Conservation (phyloP, 2,797 vertebrate species). For the Nothura maculosa region DNA sequence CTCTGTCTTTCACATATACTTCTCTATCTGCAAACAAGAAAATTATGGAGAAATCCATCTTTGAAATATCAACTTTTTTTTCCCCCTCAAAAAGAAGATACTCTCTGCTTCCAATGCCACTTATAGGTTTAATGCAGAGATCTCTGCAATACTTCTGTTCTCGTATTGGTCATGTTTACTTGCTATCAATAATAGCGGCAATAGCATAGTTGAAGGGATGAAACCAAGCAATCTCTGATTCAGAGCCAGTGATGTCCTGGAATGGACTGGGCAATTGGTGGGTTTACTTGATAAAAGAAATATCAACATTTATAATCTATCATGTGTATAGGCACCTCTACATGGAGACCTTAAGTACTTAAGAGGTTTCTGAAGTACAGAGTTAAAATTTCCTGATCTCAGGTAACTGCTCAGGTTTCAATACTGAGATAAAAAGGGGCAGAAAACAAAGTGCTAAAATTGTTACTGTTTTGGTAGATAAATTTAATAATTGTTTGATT, state of each 20-base stretch:
- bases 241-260: background rate
- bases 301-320: background rate
- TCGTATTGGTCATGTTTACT: background rate
- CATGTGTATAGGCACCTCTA: background rate
- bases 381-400: background rate
- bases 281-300: background rate
- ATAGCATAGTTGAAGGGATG: background rate
- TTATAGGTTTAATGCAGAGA: background rate
- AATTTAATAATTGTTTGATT: background rate
- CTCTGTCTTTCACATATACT: fast-evolving
- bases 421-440: background rate
- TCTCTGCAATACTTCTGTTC: background rate
- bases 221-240: background rate
- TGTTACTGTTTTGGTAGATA: background rate
- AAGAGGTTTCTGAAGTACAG: background rate
- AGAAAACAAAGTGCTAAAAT: background rate
- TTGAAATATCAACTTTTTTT: background rate
- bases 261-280: background rate
- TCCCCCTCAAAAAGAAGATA: fast-evolving
- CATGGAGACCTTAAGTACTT: background rate
- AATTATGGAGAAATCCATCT: background rate
- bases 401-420: background rate
- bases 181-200: background rate
- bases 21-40: background rate
- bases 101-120: background rate